Percentiles rank a stretch among this genome's conserved stretches.
phyloP scores from a whole-genome alignment of 37 sponge, comb jelly and placozoan species.

The Mnemiopsis leidyi region DNA sequence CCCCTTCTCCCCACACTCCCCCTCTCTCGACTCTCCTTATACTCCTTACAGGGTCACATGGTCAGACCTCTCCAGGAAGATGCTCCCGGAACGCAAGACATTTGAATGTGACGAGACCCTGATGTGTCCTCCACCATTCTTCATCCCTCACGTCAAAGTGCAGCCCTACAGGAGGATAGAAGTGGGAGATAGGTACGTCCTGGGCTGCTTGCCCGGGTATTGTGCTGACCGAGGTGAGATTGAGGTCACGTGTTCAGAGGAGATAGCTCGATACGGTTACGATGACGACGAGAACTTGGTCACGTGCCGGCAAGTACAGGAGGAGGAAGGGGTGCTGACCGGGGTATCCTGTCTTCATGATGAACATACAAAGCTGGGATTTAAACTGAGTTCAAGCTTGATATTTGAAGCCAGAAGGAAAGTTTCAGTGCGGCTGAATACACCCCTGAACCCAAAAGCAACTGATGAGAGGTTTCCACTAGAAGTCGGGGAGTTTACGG shows the following conservation, averaged over 20 bases:
- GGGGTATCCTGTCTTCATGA: background rate
- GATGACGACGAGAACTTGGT: background rate
- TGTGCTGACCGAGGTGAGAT: background rate
- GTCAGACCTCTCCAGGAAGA: background rate
- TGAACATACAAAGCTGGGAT: background rate
- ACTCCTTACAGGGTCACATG: background rate
- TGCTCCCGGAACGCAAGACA: background rate
- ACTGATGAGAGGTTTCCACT: background rate
- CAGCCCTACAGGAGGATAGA: background rate
- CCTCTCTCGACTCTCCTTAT: background rate
- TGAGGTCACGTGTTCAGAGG: background rate
- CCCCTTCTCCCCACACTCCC: background rate
- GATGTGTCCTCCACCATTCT: background rate
- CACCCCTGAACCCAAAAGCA: background rate
- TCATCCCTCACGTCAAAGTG: background rate
- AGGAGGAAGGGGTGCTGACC: background rate
- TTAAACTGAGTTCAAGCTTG: background rate
- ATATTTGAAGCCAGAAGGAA: background rate
- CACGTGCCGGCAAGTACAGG: background rate
- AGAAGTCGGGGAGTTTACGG: background rate
- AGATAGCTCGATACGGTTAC: background rate
- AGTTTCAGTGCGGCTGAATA: background rate
- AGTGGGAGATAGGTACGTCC: background rate
- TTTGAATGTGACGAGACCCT: background rate
- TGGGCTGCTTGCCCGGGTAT: background rate